Base-by-base conservation (phyloP, 2,888 invertebrate species). In the Macrophya alboannulata region DNA sequence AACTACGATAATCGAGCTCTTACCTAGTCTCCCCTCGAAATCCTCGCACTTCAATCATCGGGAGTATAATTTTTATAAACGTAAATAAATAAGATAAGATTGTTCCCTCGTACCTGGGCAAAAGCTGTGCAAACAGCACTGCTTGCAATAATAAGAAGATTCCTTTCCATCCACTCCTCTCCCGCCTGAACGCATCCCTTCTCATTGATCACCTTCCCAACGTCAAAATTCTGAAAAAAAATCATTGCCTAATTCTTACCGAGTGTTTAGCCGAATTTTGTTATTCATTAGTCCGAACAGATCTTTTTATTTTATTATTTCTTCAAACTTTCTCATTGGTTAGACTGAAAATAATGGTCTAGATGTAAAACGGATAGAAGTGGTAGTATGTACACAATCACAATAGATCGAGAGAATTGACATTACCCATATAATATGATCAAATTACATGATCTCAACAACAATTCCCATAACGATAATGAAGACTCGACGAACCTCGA, bases 101-200 rank as follows among this genome's bases (percentile, higher is more conserved):
- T 12, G 12, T 62, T 21, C 21, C 62, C 12, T 62, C 95, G 95
- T 95, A 99, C 99, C 98, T 99, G 98, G 94, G 98, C 96, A 94
- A 99, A 98, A 94, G 98, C 97, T 92, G 97, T 96, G 94, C 97
- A 96, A 94, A 99, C 97, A 92, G 97, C 97, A 89, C 97, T 96
- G 84, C 97, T 97, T 87, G 98, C 98, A 93, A 99, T 98, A 91
- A 97, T 96, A 94, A 99, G 97, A 91, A 99, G 96, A 95, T 99
- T 99, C 93, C 96, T 96, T 94, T 99, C 98, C 91, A 99, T 96
- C 99, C 99, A 99, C 93, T 98, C 97, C 94, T 99, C 98, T 71
- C 98, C 97, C 85, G 98, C 97, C 92, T 97, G 97, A 91, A 99
- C 95, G 94, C 99, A 99, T 93, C 99, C 99, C 93, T 97, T 97